phyloP scores from a whole-genome alignment of 2,113 vertebrate species.

The Talpa occidentalis region DNA sequence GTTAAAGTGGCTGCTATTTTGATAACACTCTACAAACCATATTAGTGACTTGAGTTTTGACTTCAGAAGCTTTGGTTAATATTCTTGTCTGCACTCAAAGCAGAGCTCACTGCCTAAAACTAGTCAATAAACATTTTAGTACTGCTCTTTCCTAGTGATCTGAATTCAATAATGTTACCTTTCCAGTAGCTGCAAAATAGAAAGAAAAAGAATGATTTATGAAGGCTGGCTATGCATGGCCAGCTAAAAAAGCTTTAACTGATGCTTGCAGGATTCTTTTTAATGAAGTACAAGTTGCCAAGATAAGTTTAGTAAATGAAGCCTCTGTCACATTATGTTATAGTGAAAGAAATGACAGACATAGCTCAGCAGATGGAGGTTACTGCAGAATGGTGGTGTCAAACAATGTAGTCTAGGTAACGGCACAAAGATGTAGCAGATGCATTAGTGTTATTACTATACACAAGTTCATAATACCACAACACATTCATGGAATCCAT shows the following conservation, averaged over 20 bases:
- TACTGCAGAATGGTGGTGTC: conserved; percentile 87
- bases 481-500: conserved; percentile 79
- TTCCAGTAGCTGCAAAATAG: conserved; percentile 86
- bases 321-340: conserved; percentile 88
- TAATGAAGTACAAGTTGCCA: conserved; percentile 91
- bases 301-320: conserved; percentile 91
- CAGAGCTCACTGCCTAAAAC: conserved; percentile 82
- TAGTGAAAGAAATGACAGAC: conserved; percentile 87
- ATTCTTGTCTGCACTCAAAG: conserved; percentile 82
- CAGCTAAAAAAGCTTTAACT: conserved; percentile 89
- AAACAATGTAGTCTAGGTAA: conserved; percentile 87
- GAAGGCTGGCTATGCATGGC: conserved; percentile 86
- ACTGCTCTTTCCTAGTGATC: conserved; percentile 85
- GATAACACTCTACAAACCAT: conserved; percentile 77
- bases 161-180: conserved; percentile 89
- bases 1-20: conserved; percentile 78
- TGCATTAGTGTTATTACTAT: conserved; percentile 83
- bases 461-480: conserved; percentile 84
- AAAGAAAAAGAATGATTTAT: conserved; percentile 91
- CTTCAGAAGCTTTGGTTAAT: conserved; percentile 84
- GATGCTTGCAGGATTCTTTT: conserved; percentile 88
- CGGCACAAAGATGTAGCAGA: conserved; percentile 84
- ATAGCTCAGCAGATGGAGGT: conserved; percentile 86
- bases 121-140: conserved; percentile 89
- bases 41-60: conserved; percentile 81